phyloP scores from a whole-genome alignment of 2,797 vertebrate species.

The Pempheris klunzingeri region DNA sequence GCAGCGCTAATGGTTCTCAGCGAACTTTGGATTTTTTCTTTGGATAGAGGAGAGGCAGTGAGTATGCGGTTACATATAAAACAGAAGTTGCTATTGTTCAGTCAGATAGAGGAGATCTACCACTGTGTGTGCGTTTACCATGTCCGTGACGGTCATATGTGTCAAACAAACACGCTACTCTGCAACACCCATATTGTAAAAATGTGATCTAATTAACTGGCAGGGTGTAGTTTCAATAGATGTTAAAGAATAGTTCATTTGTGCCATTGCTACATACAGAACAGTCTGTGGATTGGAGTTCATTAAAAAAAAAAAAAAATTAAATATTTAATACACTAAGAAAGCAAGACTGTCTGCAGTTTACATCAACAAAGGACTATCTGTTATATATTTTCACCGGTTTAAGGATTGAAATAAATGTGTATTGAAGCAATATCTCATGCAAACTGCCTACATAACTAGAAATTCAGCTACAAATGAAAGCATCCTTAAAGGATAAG shows the following conservation, averaged over 20 bases:
- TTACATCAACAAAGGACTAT: slow-evolving; percentile 27
- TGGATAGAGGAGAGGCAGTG: slow-evolving; percentile 31
- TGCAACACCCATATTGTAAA: slow-evolving; percentile 33
- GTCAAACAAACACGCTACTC: slow-evolving; percentile 55
- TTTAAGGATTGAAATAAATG: slow-evolving; percentile 20
- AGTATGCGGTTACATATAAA: slow-evolving; percentile 57
- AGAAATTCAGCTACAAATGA: background rate
- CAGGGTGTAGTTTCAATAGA: slow-evolving; percentile 39
- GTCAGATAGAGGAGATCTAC: slow-evolving; percentile 52
- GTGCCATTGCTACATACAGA: slow-evolving; percentile 38
- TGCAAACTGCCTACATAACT: slow-evolving; percentile 13
- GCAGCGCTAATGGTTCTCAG: slow-evolving; percentile 26
- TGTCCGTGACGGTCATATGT: slow-evolving; percentile 36
- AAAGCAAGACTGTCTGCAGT: slow-evolving; percentile 21
- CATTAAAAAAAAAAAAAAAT: slow-evolving; percentile 5
- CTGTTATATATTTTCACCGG: slow-evolving; percentile 12
- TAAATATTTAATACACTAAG: slow-evolving; percentile 7
- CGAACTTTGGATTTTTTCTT: slow-evolving; percentile 23
- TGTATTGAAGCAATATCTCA: slow-evolving; percentile 41
- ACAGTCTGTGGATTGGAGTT: slow-evolving; percentile 23
- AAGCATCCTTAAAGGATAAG: background rate
- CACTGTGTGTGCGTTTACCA: slow-evolving; percentile 54
- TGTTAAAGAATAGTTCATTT: slow-evolving; percentile 27
- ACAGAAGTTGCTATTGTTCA: slow-evolving; percentile 50
- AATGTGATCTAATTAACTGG: slow-evolving; percentile 35